These are phyloP conservation scores for Gnathonemus longibarbis DNA, from an alignment of 2,113 vertebrate genomes.

Conservation along the genomic window DNA sequence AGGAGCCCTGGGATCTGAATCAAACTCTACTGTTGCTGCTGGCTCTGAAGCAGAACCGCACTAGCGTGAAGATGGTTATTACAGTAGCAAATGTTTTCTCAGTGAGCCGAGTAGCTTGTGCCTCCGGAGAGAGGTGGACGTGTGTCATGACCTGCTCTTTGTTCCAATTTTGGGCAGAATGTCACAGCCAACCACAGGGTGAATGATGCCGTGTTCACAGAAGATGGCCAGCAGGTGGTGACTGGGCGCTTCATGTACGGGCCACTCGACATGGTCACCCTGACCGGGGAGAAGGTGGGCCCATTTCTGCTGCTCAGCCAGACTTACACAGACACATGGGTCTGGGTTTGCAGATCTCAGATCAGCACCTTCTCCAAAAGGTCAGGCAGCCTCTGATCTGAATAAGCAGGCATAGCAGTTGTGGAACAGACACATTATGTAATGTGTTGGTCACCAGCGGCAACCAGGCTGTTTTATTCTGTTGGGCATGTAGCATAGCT, in stretches of 20 bases:
- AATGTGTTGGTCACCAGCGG: background rate
- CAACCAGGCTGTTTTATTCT: background rate
- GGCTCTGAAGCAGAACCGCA: background rate
- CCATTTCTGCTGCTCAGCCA: background rate
- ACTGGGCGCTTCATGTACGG: conserved; percentile 95
- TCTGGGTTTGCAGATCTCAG: background rate
- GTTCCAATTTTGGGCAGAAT: conserved; percentile 61
- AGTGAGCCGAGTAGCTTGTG: background rate
- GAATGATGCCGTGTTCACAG: conserved; percentile 81
- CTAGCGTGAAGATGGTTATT: background rate
- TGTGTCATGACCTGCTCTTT: background rate
- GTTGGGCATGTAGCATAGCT: background rate
- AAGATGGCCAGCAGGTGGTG: conserved; percentile 79
- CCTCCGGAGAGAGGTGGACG: background rate
- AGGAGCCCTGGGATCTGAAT: background rate
- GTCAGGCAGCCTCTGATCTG: background rate
- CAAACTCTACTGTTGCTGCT: background rate
- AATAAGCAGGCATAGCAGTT: background rate
- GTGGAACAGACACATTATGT: background rate
- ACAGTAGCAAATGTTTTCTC: background rate
- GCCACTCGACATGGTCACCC: conserved; percentile 94
- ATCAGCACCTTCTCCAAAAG: background rate
- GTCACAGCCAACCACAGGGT: conserved; percentile 94
- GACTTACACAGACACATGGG: background rate
- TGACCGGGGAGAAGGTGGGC: conserved; percentile 89